Base-by-base conservation (phyloP, 2,888 invertebrate species). In the Drosophila aldrichi region DNA sequence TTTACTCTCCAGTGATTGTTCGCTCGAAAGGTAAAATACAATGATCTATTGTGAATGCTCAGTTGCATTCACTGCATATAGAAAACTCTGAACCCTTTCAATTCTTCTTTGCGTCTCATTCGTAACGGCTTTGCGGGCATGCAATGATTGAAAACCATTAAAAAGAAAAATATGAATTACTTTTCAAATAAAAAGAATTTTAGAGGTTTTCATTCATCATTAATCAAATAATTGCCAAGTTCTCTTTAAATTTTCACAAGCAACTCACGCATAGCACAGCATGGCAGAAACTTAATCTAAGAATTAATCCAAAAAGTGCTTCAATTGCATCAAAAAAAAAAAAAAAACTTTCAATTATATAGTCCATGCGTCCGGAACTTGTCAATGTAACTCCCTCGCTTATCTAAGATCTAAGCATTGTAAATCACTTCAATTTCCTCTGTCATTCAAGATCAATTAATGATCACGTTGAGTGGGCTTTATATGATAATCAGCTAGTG, bases 11-110 rank as follows among this genome's bases (percentile, higher is more conserved):
- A 41, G 59, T 88, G 71, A 70, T 77, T 70, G 55, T 71, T 52
- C 74, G 64, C 44, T 58, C 68, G 20, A 67, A 74, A 87, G 85
- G 82, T 89, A 87, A 75, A 41, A 20, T 22, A n/a, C 40, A 55
- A 16, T 20, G 20, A 34, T 20, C 22, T 38, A 57, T 34, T 58
- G n/a, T 58, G 59, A 58, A 36, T 22, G 65, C 61, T 40, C 25
- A 25, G 9, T 29, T 49, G 25, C 25, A 48, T 43, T 20, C 43
- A 20, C 18, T 43, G 18, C 32, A 2, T 18, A 51, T 20, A 14
- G 34, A 49, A n/a, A 34, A 51, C 18, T 6, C 18, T 6, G 14
- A 10, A 12, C 5, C 12, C 22, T 38, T 52, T 38, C 7, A 8
- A 18, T 40, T 48, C 20, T 34, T 20, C 40, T 36, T 55, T 54